Conservation (phyloP, 2,888 invertebrate genomes). For the Nephrotoma guestfalica region DNA sequence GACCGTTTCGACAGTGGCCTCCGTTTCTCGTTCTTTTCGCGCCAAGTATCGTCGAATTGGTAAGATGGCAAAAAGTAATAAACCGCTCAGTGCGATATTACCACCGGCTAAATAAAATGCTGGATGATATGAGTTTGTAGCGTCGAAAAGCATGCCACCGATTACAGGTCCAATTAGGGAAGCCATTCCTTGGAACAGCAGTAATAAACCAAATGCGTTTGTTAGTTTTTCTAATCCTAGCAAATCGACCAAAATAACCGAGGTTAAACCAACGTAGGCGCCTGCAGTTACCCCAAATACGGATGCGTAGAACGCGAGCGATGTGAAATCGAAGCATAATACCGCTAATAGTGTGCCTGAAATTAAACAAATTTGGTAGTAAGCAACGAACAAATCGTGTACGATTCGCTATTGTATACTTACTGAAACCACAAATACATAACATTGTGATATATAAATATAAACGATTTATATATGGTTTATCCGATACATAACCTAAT, state of each 20-base stretch:
- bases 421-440: constrained; percentile 74
- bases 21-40: constrained; percentile 14
- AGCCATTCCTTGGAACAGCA: constrained; percentile 88
- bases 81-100: constrained; percentile 71
- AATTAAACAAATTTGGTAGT: constrained; percentile 16
- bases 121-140: constrained; percentile 60
- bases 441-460: constrained; percentile 80
- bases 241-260: constrained; percentile 87
- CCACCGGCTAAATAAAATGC: constrained; percentile 81
- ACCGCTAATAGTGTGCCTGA: constrained; percentile 69
- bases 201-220: constrained; percentile 85
- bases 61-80: constrained; percentile 77
- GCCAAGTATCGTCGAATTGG: constrained; percentile 40
- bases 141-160: constrained; percentile 82
- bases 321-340: constrained; percentile 54
- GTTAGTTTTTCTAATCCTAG: constrained; percentile 84
- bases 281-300: constrained; percentile 85
- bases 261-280: constrained; percentile 92
- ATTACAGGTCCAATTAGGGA: constrained; percentile 86
- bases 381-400: neutral
- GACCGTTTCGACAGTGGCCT: neutral
- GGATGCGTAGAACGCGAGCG: constrained; percentile 61
- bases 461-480: constrained; percentile 81
- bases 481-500: constrained; percentile 76
- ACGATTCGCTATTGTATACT: constrained; percentile 25